Percentiles rank a stretch among this genome's conserved stretches.
Evolutionary conservation across 1,140 invertebrate species (phyloP).

Genomic region (Pseudomyrmex flavicornis): DNA sequence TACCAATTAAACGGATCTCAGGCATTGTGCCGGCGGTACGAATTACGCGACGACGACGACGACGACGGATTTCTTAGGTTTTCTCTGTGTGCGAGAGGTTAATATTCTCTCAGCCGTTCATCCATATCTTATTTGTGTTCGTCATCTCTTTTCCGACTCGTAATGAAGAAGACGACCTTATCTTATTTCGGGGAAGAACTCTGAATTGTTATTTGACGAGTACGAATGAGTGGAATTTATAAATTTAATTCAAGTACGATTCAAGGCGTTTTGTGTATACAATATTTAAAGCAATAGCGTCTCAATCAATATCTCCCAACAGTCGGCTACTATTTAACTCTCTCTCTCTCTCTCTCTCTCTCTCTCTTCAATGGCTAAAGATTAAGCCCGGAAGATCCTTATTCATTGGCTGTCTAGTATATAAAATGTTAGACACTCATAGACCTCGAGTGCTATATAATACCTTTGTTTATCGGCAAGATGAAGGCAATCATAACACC

Average conservation of each 20-base stretch:
- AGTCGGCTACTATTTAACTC: conserved; percentile 9
- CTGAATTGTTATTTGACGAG: conserved; percentile 49
- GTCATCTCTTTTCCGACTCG: conserved; percentile 48
- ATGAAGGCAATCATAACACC: no score
- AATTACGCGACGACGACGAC: conserved; percentile 6
- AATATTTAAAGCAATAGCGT: background rate
- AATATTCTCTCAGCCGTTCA: background rate
- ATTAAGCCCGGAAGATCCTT: no score
- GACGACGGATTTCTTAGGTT: conserved; percentile 29
- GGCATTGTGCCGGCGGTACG: conserved; percentile 27
- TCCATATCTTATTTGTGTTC: conserved; percentile 7
- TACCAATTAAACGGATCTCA: conserved; percentile 50
- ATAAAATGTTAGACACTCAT: no score
- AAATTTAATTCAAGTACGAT: background rate
- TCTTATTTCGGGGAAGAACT: background rate
- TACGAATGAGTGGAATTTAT: conserved; percentile 42
- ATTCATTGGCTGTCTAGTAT: no score
- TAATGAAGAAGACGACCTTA: background rate
- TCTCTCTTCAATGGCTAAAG: no score
- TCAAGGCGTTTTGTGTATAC: background rate
- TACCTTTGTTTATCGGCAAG: no score
- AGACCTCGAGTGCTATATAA: no score
- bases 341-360: background rate
- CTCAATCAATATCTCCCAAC: background rate
- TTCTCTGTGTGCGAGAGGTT: background rate